phyloP scores from a whole-genome alignment of 30 jellyfish, hydroid and myxozoan species.

The Mastigias papua region DNA sequence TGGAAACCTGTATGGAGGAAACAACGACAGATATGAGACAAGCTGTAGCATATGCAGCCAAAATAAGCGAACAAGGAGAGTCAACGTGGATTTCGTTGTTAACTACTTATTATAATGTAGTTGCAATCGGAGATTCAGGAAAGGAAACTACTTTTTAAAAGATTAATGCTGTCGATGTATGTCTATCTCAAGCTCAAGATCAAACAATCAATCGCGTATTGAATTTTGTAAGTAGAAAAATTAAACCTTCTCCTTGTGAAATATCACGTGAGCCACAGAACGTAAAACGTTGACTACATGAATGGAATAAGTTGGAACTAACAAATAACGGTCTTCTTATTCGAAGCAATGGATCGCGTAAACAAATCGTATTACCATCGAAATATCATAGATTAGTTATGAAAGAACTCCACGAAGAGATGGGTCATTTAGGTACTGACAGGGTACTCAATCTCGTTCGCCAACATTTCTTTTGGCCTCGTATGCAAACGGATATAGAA shows the following conservation, averaged over 20 bases:
- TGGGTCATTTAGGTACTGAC: slow-evolving; percentile 65
- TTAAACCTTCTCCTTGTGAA: background rate
- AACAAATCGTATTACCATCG: slow-evolving; percentile 46
- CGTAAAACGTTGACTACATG: background rate
- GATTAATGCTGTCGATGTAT: background rate
- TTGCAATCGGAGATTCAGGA: background rate
- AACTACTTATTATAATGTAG: background rate
- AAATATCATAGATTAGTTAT: slow-evolving; percentile 19
- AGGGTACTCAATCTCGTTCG: slow-evolving; percentile 44
- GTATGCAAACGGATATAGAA: slow-evolving; percentile 34
- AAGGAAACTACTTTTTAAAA: background rate
- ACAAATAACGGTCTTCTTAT: slow-evolving; percentile 5
- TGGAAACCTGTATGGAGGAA: slow-evolving; percentile 33
- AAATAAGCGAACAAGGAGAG: background rate
- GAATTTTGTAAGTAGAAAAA: background rate
- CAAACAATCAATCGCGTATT: background rate
- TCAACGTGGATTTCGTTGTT: slow-evolving; percentile 1
- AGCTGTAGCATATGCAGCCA: slow-evolving; percentile 15
- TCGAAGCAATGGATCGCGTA: background rate
- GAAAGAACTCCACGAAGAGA: slow-evolving; percentile 39
- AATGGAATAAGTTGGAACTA: slow-evolving; percentile 2
- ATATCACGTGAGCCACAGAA: background rate
- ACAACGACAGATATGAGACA: slow-evolving; percentile 12
- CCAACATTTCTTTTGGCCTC: slow-evolving; percentile 57
- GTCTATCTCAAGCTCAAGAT: background rate